Percentiles rank a stretch among this genome's conserved stretches.
These are phyloP conservation scores for Sinocyclocheilus anophthalmus DNA, from an alignment of 2,113 vertebrate species.

Conservation along the genomic window DNA sequence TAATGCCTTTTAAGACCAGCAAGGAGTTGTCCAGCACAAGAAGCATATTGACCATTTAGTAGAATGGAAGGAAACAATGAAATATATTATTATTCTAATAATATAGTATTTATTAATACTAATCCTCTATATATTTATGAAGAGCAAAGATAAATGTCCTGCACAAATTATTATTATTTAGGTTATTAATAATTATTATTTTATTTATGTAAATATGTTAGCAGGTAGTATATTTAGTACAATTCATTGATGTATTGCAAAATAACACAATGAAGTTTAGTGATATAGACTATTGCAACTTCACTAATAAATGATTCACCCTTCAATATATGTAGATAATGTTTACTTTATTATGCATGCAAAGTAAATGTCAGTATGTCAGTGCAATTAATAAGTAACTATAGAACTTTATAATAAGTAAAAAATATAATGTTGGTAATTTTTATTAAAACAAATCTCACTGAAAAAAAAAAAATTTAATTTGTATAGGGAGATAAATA, in stretches of 20 bases:
- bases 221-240: too few relatives aligned
- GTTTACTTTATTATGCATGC: neutral
- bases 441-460: too few relatives aligned
- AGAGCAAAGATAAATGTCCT: too few relatives aligned
- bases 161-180: too few relatives aligned
- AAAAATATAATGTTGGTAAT: too few relatives aligned
- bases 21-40: conserved; percentile 47
- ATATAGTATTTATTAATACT: neutral
- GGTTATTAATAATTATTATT: too few relatives aligned
- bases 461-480: too few relatives aligned
- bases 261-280: neutral
- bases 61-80: conserved; percentile 41
- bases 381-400: too few relatives aligned
- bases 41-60: conserved; percentile 37
- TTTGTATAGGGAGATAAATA: too few relatives aligned
- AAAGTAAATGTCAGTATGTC: neutral
- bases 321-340: neutral
- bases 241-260: too few relatives aligned
- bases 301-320: neutral
- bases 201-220: too few relatives aligned
- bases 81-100: neutral
- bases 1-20: conserved; percentile 49
- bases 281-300: neutral
- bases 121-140: neutral
- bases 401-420: too few relatives aligned